Conservation (phyloP, 2,888 invertebrate species). For the Dicranocentrus wangi region DNA sequence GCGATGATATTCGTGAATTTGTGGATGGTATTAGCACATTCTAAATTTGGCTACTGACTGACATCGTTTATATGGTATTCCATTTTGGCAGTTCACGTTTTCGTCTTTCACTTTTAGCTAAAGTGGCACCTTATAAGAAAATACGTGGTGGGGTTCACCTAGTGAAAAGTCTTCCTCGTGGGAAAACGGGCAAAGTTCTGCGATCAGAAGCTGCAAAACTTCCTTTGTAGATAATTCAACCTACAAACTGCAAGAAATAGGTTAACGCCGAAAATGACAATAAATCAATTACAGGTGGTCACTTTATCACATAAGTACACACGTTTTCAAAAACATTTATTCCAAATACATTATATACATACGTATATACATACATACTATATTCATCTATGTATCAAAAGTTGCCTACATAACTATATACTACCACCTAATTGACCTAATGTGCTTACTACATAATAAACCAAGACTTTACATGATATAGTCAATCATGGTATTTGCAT, state of each 20-base stretch:
- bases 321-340: too few relatives aligned
- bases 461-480: too few relatives aligned
- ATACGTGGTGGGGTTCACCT: constrained; percentile 70
- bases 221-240: constrained; percentile 8
- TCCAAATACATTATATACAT: too few relatives aligned
- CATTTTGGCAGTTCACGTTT: not conserved
- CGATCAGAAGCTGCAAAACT: constrained; percentile 66
- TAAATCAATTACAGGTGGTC: not conserved
- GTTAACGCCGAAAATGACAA: not conserved
- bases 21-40: constrained; percentile 63
- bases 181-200: constrained; percentile 72
- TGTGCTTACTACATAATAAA: too few relatives aligned
- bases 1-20: constrained; percentile 66
- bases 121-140: constrained; percentile 71
- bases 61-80: not conserved
- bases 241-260: too few relatives aligned
- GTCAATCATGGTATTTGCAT: too few relatives aligned
- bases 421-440: too few relatives aligned
- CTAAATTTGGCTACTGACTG: not conserved
- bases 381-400: too few relatives aligned
- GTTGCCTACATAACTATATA: too few relatives aligned
- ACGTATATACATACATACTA: too few relatives aligned
- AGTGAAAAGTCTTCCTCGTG: constrained; percentile 68
- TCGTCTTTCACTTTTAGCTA: constrained; percentile 44
- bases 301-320: too few relatives aligned